Evolutionary conservation across 30 jellyfish, hydroid and myxozoan species (phyloP).

Genomic region (Cassiopea andromeda): DNA sequence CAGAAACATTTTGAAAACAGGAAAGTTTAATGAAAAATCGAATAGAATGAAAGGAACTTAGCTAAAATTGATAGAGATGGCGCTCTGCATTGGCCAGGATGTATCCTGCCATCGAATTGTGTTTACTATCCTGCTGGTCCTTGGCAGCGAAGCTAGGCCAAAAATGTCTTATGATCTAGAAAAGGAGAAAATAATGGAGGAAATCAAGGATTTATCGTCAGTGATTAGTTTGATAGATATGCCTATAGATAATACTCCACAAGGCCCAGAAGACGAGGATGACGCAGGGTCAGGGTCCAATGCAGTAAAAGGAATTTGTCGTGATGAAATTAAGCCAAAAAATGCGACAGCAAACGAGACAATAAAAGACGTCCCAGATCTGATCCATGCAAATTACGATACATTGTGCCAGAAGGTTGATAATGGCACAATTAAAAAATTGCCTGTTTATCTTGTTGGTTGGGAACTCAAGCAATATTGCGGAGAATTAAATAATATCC

Average conservation of each 20-base stretch:
- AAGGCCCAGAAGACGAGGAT: constrained; percentile 73
- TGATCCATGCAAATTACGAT: constrained; percentile 59
- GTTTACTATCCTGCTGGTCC: neutral
- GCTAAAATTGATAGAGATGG: neutral
- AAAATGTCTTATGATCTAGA: constrained; percentile 2
- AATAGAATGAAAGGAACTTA: neutral
- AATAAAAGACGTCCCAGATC: constrained; percentile 10
- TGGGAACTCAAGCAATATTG: constrained; percentile 65
- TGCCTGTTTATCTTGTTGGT: constrained; percentile 68
- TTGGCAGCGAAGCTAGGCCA: constrained; percentile 22
- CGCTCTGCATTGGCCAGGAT: neutral
- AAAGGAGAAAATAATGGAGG: constrained; percentile 12
- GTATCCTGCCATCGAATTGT: neutral
- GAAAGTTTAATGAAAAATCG: neutral
- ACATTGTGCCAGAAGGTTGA: constrained; percentile 46
- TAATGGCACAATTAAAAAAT: constrained; percentile 21
- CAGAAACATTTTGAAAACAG: constrained; percentile 10
- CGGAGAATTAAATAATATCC: constrained; percentile 51
- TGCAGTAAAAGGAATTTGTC: neutral
- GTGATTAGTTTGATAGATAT: constrained; percentile 21
- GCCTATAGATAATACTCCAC: constrained; percentile 72
- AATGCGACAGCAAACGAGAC: constrained; percentile 39
- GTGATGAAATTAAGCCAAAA: constrained; percentile 28
- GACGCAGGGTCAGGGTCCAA: constrained; percentile 49
- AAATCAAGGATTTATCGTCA: constrained; percentile 33